Evolutionary conservation across 1,140 invertebrate species (phyloP).

Genomic region (Grapholita molesta): DNA sequence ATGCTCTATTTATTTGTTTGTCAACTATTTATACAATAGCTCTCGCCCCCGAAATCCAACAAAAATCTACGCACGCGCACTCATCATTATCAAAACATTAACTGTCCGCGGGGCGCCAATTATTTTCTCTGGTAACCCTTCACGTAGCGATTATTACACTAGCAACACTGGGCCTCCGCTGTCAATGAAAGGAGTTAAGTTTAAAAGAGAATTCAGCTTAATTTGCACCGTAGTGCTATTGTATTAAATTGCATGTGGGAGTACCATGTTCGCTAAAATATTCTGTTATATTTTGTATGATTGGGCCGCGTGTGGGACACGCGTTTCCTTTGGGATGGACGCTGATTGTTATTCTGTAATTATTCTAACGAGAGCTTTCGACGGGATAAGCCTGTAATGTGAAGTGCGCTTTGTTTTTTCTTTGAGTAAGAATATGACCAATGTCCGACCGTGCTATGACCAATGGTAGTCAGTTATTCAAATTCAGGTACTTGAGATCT

Average conservation of each 20-base stretch:
- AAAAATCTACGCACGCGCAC: slow-evolving; percentile 53
- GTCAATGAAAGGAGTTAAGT: neutral
- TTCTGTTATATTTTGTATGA: neutral
- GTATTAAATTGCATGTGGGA: neutral
- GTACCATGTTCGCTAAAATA: neutral
- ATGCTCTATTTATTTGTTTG: slow-evolving; percentile 29
- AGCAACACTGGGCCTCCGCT: slow-evolving; percentile 45
- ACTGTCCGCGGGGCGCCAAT: slow-evolving; percentile 69
- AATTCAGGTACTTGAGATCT: too few relatives aligned
- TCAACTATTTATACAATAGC: slow-evolving; percentile 43
- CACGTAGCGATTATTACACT: slow-evolving; percentile 45
- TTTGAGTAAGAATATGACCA: too few relatives aligned
- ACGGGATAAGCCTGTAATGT: slow-evolving; percentile 10
- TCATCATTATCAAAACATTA: slow-evolving; percentile 73
- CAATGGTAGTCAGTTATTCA: too few relatives aligned
- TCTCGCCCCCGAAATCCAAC: slow-evolving; percentile 51
- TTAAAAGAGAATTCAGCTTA: neutral
- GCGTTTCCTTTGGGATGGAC: slow-evolving; percentile 5
- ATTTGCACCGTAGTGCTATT: neutral
- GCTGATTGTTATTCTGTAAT: slow-evolving; percentile 8
- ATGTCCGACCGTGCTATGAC: too few relatives aligned
- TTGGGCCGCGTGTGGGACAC: neutral
- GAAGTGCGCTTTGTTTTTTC: neutral
- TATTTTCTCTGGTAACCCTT: slow-evolving; percentile 66
- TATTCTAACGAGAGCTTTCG: slow-evolving; percentile 10